phyloP scores from a whole-genome alignment of 1,140 invertebrate genomes.

The Drosophila serrata region DNA sequence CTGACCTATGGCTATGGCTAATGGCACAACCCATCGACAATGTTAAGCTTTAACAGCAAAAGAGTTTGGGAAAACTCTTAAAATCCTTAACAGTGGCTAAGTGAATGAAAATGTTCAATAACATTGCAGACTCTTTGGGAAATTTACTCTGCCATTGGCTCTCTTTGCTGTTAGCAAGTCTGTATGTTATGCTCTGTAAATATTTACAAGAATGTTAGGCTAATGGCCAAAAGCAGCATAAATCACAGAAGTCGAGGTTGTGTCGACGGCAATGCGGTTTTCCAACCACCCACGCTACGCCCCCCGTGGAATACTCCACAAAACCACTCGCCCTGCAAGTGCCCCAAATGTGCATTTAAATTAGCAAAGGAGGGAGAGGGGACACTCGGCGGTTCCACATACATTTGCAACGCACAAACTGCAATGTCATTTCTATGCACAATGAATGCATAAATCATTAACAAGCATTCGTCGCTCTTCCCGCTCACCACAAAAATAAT shows the following conservation, averaged over 20 bases:
- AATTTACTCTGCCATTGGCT: conserved; percentile 42
- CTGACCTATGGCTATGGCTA: conserved; percentile 52
- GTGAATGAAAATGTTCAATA: conserved; percentile 1
- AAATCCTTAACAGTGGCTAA: conserved; percentile 20
- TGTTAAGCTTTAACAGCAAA: neutral
- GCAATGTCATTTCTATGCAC: conserved; percentile 78
- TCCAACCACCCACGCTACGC: conserved; percentile 26
- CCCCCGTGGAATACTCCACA: no score
- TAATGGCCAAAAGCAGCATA: conserved; percentile 43
- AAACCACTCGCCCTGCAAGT: conserved; percentile 19
- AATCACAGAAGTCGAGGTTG: conserved; percentile 45
- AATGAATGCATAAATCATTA: conserved; percentile 82
- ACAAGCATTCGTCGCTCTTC: conserved; percentile 53
- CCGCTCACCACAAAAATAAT: conserved; percentile 70
- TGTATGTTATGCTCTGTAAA: conserved; percentile 13
- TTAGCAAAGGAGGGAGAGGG: conserved; percentile 43
- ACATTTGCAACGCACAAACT: conserved; percentile 27
- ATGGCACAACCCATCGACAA: conserved; percentile 6
- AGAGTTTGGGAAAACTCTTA: conserved; percentile 28
- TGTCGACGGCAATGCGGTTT: conserved; percentile 48
- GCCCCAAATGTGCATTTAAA: conserved; percentile 83
- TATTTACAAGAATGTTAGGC: conserved; percentile 21
- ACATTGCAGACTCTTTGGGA: conserved; percentile 55
- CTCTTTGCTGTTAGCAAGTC: neutral
- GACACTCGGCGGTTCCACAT: conserved; percentile 5